Percentiles rank a stretch among this genome's conserved stretches.
phyloP scores from a whole-genome alignment of 92 coral and sea anemone species.

The Heteractis magnifica region DNA sequence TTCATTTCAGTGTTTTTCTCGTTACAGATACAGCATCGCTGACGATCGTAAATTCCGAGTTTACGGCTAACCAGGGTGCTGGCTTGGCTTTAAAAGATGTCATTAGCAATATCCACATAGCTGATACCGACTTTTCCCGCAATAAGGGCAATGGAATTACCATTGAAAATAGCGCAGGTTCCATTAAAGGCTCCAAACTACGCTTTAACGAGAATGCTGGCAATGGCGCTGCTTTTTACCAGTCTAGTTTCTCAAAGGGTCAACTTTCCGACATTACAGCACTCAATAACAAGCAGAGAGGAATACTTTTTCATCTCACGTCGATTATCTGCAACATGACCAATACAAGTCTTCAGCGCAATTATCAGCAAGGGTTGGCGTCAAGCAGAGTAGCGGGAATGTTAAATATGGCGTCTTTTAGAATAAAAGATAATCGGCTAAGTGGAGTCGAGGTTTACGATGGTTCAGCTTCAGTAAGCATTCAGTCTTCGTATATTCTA shows the following conservation, averaged over 20 bases:
- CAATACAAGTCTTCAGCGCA: conserved; percentile 22
- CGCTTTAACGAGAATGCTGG: conserved; percentile 26
- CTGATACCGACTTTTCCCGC: conserved; percentile 23
- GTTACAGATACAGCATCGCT: conserved; percentile 27
- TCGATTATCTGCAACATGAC: conserved; percentile 16
- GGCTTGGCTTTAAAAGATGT: conserved; percentile 36
- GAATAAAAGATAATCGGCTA: conserved; percentile 15
- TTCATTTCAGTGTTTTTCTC: background rate
- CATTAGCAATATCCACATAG: conserved; percentile 19
- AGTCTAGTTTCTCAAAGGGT: conserved; percentile 33
- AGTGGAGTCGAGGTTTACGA: conserved; percentile 44
- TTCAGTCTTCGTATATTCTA: conserved; percentile 13
- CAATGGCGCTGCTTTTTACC: conserved; percentile 10
- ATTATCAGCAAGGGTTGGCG: conserved; percentile 25
- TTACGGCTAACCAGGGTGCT: conserved; percentile 36
- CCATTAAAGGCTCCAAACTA: background rate
- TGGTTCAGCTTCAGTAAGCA: conserved; percentile 29
- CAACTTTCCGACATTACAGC: conserved; percentile 12
- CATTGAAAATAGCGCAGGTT: conserved; percentile 30
- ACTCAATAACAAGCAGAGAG: conserved; percentile 17
- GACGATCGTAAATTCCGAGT: conserved; percentile 38
- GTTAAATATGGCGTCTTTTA: conserved; percentile 13
- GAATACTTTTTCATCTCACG: conserved; percentile 20
- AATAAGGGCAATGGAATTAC: conserved; percentile 39
- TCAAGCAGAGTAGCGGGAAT: conserved; percentile 33